A percentile compares a stretch with the other conserved stretches of the same genome.
Evolutionary conservation across 2,888 invertebrate genomes (phyloP).

Genomic region (Ichneumon xanthorius): DNA sequence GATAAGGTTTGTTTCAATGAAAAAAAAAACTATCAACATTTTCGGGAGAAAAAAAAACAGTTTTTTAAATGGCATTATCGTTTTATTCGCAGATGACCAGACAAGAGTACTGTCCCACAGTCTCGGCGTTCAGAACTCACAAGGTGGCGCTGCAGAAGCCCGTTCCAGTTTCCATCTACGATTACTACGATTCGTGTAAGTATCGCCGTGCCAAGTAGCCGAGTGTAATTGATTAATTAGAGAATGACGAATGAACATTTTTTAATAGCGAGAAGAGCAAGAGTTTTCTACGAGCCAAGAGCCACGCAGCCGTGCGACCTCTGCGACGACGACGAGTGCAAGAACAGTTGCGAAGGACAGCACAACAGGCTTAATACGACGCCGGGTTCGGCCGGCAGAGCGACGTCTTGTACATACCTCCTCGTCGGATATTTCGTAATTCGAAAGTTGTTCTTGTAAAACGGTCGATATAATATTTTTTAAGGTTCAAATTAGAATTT

Average conservation of each 20-base stretch:
- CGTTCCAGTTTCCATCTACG: slow-evolving; percentile 93
- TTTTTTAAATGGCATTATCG: background rate
- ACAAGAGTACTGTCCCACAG: slow-evolving; percentile 92
- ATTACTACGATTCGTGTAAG: slow-evolving; percentile 97
- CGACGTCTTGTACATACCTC: slow-evolving; percentile 69
- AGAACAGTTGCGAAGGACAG: slow-evolving; percentile 84
- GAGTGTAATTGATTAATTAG: background rate
- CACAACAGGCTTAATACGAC: slow-evolving; percentile 76
- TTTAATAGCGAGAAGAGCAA: slow-evolving; percentile 91
- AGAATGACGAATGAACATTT: background rate
- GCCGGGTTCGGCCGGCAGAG: slow-evolving; percentile 62
- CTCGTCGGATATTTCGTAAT: slow-evolving; percentile 55
- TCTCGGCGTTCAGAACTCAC: slow-evolving; percentile 93
- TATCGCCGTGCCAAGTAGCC: slow-evolving; percentile 68
- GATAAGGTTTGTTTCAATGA: slow-evolving; percentile 86
- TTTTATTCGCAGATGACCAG: slow-evolving; percentile 83
- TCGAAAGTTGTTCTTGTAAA: slow-evolving; percentile 47
- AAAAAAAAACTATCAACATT: background rate
- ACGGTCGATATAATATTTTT: slow-evolving; percentile 7
- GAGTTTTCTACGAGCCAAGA: slow-evolving; percentile 92
- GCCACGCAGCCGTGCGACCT: slow-evolving; percentile 91
- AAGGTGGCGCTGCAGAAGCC: slow-evolving; percentile 95
- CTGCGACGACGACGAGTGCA: slow-evolving; percentile 90
- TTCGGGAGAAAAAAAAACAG: background rate
- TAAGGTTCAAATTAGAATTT: background rate